Base-by-base conservation (phyloP, 2,888 invertebrate genomes). In the Aphidoletes aphidimyza region DNA sequence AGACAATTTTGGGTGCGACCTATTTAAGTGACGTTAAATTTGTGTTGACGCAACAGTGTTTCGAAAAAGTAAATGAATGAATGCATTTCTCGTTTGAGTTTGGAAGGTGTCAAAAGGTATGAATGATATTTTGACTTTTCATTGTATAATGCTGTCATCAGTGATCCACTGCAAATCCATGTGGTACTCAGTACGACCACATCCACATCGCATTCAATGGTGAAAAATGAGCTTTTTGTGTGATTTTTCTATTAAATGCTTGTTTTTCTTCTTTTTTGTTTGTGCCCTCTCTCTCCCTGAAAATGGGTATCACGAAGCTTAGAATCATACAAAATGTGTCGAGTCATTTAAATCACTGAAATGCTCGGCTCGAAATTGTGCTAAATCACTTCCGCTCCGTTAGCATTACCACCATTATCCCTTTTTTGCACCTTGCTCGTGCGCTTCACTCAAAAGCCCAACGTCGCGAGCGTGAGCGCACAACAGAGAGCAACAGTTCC, bases 301-400 rank as follows among this genome's bases (percentile, higher is more conserved):
- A 69, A 69, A 69, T 69, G 34, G 69, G 30, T n/a, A 69, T 69
- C 69, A 69, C 69, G 34, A 69, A 26, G 34, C 30, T 69, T 26
- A 26, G 22, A 22, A 22, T 2, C 2, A 22, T n/a, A 26, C 36
- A 81, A 81, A 81, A 36, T 37, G n/a, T 81, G 81, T 22, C 81
- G n/a, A 81, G 37, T 81, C 81, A 81, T 37, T 81, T 81, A 69
- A 69, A 69, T 69, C 69, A 69, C 69, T 69, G 37, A 81, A 81
- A 81, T 81, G 37, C 39, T 37, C 8, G 37, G 19, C n/a, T 37
- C n/a, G 37, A 37, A 37, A 37, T 81, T 81, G 81, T 81, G 81
- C 81, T 81, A 81, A 81, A 81, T 81, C 81, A 81, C 81, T 81
- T 81, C 81, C 81, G 37, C 37, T n/a, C 81, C 81, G 81, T 81